Base-by-base conservation (phyloP, 2,797 vertebrate genomes). In the Hypotaenidia okinawae region DNA sequence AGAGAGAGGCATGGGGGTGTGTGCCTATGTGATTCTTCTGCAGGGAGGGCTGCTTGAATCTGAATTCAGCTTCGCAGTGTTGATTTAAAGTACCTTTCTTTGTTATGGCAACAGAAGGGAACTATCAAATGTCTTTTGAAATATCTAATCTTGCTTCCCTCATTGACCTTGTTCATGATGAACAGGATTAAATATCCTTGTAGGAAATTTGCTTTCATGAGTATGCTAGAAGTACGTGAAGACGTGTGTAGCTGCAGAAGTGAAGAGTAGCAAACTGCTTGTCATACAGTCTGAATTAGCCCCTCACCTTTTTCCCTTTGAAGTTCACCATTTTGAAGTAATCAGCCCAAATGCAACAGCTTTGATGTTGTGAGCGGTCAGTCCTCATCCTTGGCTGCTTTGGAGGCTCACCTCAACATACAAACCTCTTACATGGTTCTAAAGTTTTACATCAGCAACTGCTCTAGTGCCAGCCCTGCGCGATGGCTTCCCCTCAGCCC, bases 141-240 rank as follows among this genome's bases (percentile, higher is more conserved):
- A 72, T 85, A 83, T 58, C 95, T 78, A 89, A 93, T 68, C 84
- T 92, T 81, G 66, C 76, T 94, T 90, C 75, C 59, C 62, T 78
- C 66, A 2, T 72, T 72, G 94, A 92, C 83, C 62, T 66, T 85
- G 63, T 74, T 95, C 74, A 87, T 87, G 77, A 90, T 85, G 52
- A 94, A 94, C 64, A 82, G 33, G 82, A 97, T 94, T 93, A 94
- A 97, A 95, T 95, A 96, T 75, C 59, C 35, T 84, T 62, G 72
- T 62, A 82, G 70, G 77, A 94, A 93, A 92, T 87, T 55, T 82
- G 67, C 81, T 92, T 88, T 83, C 47, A 59, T 25, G 63, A 89
- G 25, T 28, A 3, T 70, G 67, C 70, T 94, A 69, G 59, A 86
- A 88, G 33, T 68, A 68, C 25, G 18, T 73, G 70, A 49, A 75